A percentile compares a stretch with the other conserved stretches of the same genome.
Conservation (phyloP, 2,113 vertebrate species). For the Montifringilla adamsi region DNA sequence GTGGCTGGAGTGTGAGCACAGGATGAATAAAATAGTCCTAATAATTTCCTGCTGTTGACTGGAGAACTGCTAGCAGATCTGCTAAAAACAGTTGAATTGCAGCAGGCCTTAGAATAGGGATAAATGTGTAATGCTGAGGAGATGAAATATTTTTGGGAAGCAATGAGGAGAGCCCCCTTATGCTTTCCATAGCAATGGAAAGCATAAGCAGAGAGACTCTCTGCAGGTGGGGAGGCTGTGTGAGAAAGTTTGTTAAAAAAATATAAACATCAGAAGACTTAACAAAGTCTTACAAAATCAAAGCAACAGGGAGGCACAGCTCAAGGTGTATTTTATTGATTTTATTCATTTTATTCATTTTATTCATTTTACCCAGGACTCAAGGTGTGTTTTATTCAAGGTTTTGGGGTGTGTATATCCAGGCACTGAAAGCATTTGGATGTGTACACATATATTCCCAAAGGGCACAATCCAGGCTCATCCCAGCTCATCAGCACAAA, state of each 20-base stretch:
- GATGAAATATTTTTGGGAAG: background rate
- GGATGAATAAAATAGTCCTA: background rate
- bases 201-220: background rate
- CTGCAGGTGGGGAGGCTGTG: background rate
- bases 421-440: accelerated
- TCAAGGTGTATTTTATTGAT: background rate
- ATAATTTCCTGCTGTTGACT: background rate
- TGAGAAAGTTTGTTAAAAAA: too few relatives aligned
- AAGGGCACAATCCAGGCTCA: background rate
- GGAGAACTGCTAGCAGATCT: background rate
- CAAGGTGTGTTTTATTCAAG: background rate
- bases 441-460: accelerated
- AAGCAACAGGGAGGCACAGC: background rate
- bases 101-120: background rate
- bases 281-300: too few relatives aligned
- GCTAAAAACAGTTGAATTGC: background rate
- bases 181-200: too few relatives aligned
- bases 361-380: background rate
- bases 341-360: background rate
- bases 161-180: background rate
- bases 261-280: too few relatives aligned
- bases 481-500: background rate
- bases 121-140: background rate
- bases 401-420: background rate
- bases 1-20: background rate